Evolutionary conservation across 2,888 invertebrate species (phyloP).

Genomic region (Parelbella ahira): DNA sequence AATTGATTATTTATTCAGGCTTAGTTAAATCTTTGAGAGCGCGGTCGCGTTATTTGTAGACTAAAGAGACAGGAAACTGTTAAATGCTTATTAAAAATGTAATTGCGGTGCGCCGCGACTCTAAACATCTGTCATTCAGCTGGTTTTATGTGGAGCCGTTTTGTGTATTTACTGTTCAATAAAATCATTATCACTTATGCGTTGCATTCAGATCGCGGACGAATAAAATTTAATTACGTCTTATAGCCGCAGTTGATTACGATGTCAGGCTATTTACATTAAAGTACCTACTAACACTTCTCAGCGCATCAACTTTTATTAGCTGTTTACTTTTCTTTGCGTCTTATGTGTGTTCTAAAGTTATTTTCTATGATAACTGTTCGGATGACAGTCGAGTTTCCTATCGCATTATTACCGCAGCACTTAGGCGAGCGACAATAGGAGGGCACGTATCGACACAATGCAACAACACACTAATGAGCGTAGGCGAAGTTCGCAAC

Average conservation of each 20-base stretch:
- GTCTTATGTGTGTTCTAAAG: no score
- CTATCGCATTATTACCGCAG: slow-evolving; percentile 21
- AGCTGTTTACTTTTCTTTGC: no score
- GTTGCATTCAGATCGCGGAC: slow-evolving; percentile 4
- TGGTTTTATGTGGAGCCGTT: slow-evolving; percentile 19
- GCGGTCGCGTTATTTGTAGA: slow-evolving; percentile 68
- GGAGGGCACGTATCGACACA: slow-evolving; percentile 35
- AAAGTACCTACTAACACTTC: no score
- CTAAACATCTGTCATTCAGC: slow-evolving; percentile 42
- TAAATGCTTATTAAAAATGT: slow-evolving; percentile 59
- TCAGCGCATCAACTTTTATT: no score
- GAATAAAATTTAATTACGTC: slow-evolving; percentile 7
- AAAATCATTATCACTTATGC: slow-evolving; percentile 22
- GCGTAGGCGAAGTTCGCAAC: slow-evolving; percentile 35
- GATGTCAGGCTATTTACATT: slow-evolving; percentile 1
- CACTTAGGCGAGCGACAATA: slow-evolving; percentile 34
- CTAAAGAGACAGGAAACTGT: slow-evolving; percentile 63
- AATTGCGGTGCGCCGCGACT: slow-evolving; percentile 39
- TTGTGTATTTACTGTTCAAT: slow-evolving; percentile 24
- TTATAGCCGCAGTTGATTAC: slow-evolving; percentile 3
- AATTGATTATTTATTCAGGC: slow-evolving; percentile 78
- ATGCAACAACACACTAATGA: slow-evolving; percentile 37
- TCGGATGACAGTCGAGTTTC: slow-evolving; percentile 14
- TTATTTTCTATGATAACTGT: slow-evolving; percentile 16
- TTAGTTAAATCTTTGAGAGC: slow-evolving; percentile 69